Base-by-base conservation (phyloP, 2,797 vertebrate genomes). In the Dendrocincla tyrannina region DNA sequence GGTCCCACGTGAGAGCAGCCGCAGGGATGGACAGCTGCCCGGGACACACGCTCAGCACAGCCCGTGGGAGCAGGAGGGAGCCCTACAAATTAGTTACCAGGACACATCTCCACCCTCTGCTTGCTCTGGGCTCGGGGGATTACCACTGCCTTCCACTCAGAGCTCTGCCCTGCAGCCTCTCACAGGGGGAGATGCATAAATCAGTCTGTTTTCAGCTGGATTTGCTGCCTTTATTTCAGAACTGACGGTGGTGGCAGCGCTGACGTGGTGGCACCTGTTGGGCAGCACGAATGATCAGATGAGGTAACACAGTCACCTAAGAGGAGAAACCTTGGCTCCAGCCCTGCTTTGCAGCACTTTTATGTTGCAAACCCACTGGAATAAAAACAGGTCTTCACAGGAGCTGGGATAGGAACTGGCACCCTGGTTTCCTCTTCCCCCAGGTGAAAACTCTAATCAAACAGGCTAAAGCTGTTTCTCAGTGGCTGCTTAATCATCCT, bases 161-260 rank as follows among this genome's bases (percentile, higher is more conserved):
- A 44, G 56, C 50, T 69, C 4, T 1, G 14, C 28, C 35, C 30
- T 35, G 15, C 28, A 72, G 69, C 69, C 37, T 81, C 46, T 53
- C 44, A 23, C 44, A 49, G 75, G 25, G 17, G 24, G 5, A 44
- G 53, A 33, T 55, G 53, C 0, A 1, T 13, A 66, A 35, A 63
- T 10, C 14, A 11, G 19, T 42, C 20, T 49, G 15, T 92, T 76
- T 32, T 55, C 33, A 55, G n/a, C 66, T 30, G 13, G 53, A 49
- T 88, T 53, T 18, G 14, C 64, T 62, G 6, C 27, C 42, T 66
- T 85, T 39, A 8, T 79, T 89, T 91, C 37, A 79, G 52, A 86
- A 10, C 8, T 32, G 11, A 9, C 4, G 7, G 17, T 1, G 0
- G 17, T 66, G 44, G 33, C 35, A 56, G 50, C 11, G 4, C 28